Evolutionary conservation across 2,797 vertebrate genomes (phyloP), one percentile per base, ranked within the genome.

Genomic region (Leptodactylus fallax): DNA sequence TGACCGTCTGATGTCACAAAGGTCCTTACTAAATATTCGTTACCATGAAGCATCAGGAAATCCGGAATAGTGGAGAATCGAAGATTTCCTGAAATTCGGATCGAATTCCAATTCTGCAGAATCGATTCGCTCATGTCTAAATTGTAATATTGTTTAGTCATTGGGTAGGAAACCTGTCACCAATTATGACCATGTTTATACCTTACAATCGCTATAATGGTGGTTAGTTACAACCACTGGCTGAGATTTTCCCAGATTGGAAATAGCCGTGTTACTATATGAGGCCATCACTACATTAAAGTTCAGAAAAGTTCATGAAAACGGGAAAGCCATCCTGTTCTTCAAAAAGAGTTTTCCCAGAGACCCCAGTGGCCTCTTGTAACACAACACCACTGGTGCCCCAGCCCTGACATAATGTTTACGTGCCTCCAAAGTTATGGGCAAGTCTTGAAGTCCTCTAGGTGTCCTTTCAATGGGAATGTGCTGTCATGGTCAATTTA

Each of bases 401-500:
- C 61, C 25, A 23, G 58, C 36, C 7, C 49, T 27, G 81, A 71
- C 14, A 47, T 27, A 71, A 51, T 45, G 67, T 55, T 65, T 58
- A 21, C 72, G 25, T 56, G 21, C 12, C 71, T 74, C 71, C 21
- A 21, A 23, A 47, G 81, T 67, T 27, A 36, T 27, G 61, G 49
- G 6, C 77, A 45, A 47, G 81, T 51, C 65, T 83, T 45, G 23
- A 72, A 63, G 86, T 82, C 71, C 86, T 87, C 47, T 81, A 67
- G 36, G 56, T 77, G 86, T 6, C 79, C 86, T 87, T 82, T 72
- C 71, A 17, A 82, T 87, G 36, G 79, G 79, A 87, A 81, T 81
- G 67, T 77, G 25, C 27, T 86, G 79, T 87, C 85, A 76, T 8
- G 10, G 79, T 61, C 65, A 86, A 76, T 87, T 81, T 87, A 81